Evolutionary conservation across 2,113 vertebrate genomes (phyloP).

Genomic region (Arothron firmamentum): DNA sequence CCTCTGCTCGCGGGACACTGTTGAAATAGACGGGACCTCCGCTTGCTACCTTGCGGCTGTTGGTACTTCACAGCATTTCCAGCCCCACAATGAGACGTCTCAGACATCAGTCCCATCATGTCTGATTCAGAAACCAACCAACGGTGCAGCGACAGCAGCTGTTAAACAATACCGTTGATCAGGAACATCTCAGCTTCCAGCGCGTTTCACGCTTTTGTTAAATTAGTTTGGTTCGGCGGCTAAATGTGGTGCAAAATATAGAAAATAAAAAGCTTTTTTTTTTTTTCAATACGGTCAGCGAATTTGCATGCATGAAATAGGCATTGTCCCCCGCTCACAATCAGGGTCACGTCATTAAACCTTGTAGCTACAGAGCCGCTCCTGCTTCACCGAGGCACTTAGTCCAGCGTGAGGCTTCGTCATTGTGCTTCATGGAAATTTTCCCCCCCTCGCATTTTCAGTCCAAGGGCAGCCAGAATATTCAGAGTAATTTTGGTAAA

Average conservation of each 20-base stretch:
- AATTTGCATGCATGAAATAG: conserved; percentile 37
- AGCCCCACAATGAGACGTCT: conserved; percentile 50
- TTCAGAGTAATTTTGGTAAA: conserved; percentile 31
- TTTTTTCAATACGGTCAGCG: too few relatives aligned
- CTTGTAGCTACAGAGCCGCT: conserved; percentile 40
- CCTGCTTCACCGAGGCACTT: conserved; percentile 37
- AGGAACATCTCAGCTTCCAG: not conserved
- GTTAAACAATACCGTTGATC: not conserved
- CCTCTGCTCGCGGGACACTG: conserved; percentile 53
- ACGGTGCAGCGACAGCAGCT: conserved; percentile 3
- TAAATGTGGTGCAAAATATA: too few relatives aligned
- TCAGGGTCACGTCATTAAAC: conserved; percentile 48
- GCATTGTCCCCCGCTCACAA: conserved; percentile 33
- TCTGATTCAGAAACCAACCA: conserved; percentile 19
- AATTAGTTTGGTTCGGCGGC: too few relatives aligned
- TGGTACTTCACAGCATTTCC: conserved; percentile 63
- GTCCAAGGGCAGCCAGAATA: conserved; percentile 39
- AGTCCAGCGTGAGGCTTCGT: conserved; percentile 46
- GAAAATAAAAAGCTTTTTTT: too few relatives aligned
- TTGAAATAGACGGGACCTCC: conserved; percentile 34
- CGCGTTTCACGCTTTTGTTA: conserved; percentile 33
- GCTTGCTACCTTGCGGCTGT: conserved; percentile 47
- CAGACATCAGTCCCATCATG: conserved; percentile 39
- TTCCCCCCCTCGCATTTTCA: conserved; percentile 31
- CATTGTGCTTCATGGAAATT: conserved; percentile 46